A percentile compares a stretch with the other conserved stretches of the same genome.
Conservation (phyloP, 2,888 invertebrate species). For the Callyntrura sp. region DNA sequence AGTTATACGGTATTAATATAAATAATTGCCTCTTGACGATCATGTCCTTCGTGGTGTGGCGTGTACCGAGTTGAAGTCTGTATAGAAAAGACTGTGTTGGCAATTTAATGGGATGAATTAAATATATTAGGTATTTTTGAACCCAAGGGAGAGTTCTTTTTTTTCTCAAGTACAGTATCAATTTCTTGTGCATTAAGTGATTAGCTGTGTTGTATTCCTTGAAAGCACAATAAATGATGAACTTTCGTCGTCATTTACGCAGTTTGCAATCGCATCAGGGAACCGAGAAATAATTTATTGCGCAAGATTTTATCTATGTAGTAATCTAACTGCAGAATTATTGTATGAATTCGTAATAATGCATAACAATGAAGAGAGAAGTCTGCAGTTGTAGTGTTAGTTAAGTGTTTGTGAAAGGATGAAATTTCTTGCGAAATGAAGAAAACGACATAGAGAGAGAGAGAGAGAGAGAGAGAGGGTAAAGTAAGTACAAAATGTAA, state of each 20-base stretch:
- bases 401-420: constrained; percentile 57
- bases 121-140: constrained; percentile 15
- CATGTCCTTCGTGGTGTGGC: constrained; percentile 1
- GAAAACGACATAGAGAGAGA: background rate
- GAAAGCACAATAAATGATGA: constrained; percentile 34
- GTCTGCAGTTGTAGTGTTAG: constrained; percentile 47
- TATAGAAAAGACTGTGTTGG: constrained; percentile 25
- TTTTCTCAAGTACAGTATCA: constrained; percentile 27
- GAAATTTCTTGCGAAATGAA: constrained; percentile 36
- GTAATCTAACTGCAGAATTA: constrained; percentile 56
- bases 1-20: background rate
- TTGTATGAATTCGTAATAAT: constrained; percentile 65
- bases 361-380: constrained; percentile 29
- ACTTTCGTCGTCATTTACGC: constrained; percentile 61
- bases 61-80: background rate
- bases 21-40: constrained; percentile 23
- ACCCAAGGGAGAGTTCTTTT: background rate
- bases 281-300: constrained; percentile 70
- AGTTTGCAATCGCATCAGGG: constrained; percentile 74
- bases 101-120: constrained; percentile 38
- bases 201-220: constrained; percentile 38
- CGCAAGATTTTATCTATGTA: constrained; percentile 68
- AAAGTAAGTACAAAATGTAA: background rate
- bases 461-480: background rate
- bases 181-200: constrained; percentile 44